Conservation (phyloP, 1,140 invertebrate genomes). For the Sitobion miscanthi region DNA sequence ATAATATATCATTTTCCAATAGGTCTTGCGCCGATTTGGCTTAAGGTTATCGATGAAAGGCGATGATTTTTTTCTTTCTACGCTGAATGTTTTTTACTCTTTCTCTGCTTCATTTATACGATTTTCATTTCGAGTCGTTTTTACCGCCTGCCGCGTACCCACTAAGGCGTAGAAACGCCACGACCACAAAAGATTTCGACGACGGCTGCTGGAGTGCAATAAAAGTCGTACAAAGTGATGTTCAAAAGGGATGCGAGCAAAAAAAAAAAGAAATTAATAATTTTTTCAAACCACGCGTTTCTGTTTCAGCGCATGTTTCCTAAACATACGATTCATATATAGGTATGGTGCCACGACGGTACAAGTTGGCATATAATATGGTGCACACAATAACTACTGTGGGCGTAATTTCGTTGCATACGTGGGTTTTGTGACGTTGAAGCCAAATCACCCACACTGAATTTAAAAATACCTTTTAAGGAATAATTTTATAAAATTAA, state of each 20-base stretch:
- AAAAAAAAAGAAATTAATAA: slow-evolving; percentile 7
- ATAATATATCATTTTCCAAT: slow-evolving; percentile 9
- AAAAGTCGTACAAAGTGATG: neutral
- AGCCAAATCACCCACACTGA: neutral
- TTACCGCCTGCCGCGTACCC: neutral
- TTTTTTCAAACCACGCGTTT: neutral
- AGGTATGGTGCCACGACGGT: neutral
- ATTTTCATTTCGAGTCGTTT: neutral
- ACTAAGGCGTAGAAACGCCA: neutral
- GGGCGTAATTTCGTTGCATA: neutral
- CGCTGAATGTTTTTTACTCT: neutral
- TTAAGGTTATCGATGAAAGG: slow-evolving; percentile 14
- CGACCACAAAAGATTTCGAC: neutral
- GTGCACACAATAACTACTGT: neutral
- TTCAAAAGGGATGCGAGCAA: neutral
- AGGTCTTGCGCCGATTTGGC: neutral
- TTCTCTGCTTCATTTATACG: neutral
- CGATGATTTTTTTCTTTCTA: neutral
- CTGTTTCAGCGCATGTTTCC: neutral
- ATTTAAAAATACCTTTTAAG: neutral
- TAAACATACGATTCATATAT: neutral
- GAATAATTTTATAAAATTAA: neutral
- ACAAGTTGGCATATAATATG: neutral
- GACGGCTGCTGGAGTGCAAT: neutral
- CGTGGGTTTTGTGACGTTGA: neutral